Conservation (phyloP, 2,888 invertebrate species). For the Keiferia lycopersicella region DNA sequence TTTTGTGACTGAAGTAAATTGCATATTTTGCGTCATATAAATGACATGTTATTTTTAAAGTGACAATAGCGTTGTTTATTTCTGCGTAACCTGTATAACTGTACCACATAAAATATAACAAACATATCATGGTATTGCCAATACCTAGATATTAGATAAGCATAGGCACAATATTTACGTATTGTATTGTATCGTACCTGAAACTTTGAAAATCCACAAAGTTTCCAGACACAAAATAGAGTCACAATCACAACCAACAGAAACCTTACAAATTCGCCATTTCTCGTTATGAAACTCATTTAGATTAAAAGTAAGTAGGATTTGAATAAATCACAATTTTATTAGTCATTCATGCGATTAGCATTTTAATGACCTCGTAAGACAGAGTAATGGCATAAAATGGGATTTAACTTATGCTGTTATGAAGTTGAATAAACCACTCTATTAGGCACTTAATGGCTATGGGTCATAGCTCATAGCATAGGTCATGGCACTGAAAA, state of each 20-base stretch:
- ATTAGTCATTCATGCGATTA: slow-evolving; percentile 9
- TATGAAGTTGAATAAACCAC: slow-evolving; percentile 6
- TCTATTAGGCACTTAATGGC: background rate
- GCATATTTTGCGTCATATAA: too few species aligned
- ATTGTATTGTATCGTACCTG: too few species aligned
- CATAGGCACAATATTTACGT: too few species aligned
- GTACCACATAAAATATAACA: too few species aligned
- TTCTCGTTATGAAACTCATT: slow-evolving; percentile 2
- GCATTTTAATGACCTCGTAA: slow-evolving; percentile 10
- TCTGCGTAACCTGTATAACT: too few species aligned
- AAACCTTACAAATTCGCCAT: background rate
- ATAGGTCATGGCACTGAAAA: background rate
- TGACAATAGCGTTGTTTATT: too few species aligned
- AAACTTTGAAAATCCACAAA: background rate
- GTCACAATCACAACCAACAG: too few species aligned
- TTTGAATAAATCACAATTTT: slow-evolving; percentile 15
- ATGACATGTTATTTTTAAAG: too few species aligned
- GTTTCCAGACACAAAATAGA: background rate
- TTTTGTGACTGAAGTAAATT: too few species aligned
- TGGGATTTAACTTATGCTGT: slow-evolving; percentile 1
- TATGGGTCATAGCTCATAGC: too few species aligned
- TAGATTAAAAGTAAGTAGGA: background rate
- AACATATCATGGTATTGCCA: too few species aligned
- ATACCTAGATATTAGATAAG: too few species aligned
- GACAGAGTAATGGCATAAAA: slow-evolving; percentile 2